These are phyloP conservation scores for Sebastes aleutianus DNA, from an alignment of 2,797 vertebrate species.

Conservation along the genomic window DNA sequence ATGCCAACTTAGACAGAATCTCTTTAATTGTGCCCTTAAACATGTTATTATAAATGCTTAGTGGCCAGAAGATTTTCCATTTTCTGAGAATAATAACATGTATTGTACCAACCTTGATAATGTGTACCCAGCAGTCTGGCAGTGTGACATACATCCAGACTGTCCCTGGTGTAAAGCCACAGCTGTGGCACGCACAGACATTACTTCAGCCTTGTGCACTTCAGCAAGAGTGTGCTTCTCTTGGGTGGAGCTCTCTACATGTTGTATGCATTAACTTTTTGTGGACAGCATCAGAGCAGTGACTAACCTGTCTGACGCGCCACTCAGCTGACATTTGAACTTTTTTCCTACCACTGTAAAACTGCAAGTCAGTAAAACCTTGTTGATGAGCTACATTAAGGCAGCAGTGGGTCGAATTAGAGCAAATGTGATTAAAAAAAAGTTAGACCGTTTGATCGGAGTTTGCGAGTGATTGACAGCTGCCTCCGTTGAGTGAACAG, in stretches of 20 bases:
- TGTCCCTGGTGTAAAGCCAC: slow-evolving; percentile 41
- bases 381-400: background rate
- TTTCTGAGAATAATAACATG: slow-evolving; percentile 30
- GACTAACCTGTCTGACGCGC: background rate
- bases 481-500: no score
- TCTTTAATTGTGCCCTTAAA: background rate
- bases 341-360: background rate
- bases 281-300: background rate
- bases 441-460: no score
- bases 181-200: slow-evolving; percentile 56
- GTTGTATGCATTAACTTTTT: background rate
- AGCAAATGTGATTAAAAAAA: no score
- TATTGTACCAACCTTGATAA: slow-evolving; percentile 4
- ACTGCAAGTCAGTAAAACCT: background rate
- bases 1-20: background rate
- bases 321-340: background rate
- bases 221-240: slow-evolving; percentile 15
- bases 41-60: background rate
- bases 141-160: slow-evolving; percentile 28
- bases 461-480: no score
- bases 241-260: background rate
- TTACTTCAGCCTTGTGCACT: slow-evolving; percentile 33
- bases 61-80: background rate
- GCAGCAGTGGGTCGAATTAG: no score
- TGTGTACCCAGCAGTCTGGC: slow-evolving; percentile 30